Conservation (phyloP, 2,113 vertebrate genomes). For the Henicopernis longicauda region DNA sequence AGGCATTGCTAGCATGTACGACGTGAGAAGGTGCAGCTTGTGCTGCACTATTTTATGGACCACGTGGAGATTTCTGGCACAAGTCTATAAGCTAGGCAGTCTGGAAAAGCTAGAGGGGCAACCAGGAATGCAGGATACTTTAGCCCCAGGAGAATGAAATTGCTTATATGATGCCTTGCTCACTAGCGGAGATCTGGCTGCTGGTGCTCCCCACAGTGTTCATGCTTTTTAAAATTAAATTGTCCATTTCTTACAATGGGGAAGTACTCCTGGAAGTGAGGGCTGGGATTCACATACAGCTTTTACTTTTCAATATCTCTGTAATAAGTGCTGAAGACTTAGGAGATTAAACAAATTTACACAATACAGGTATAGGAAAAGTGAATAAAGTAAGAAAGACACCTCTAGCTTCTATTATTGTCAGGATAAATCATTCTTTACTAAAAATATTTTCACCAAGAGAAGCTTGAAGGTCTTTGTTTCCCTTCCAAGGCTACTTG, state of each 20-base stretch:
- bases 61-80: background rate
- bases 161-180: background rate
- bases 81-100: background rate
- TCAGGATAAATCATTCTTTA: background rate
- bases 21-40: background rate
- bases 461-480: background rate
- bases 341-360: background rate
- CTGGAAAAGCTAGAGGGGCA: background rate
- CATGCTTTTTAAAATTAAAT: background rate
- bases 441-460: background rate
- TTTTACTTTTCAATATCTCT: background rate
- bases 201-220: rapidly evolving
- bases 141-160: background rate
- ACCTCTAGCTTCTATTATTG: background rate
- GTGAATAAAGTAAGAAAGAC: background rate
- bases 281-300: background rate
- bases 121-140: background rate
- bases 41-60: background rate
- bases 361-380: background rate
- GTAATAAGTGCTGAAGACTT: background rate
- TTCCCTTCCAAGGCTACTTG: background rate
- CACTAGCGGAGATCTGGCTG: background rate
- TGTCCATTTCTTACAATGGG: background rate
- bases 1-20: background rate
- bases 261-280: background rate